Evolutionary conservation across 2,113 vertebrate species (phyloP).

Genomic region (Oxygymnocypris stewartii): DNA sequence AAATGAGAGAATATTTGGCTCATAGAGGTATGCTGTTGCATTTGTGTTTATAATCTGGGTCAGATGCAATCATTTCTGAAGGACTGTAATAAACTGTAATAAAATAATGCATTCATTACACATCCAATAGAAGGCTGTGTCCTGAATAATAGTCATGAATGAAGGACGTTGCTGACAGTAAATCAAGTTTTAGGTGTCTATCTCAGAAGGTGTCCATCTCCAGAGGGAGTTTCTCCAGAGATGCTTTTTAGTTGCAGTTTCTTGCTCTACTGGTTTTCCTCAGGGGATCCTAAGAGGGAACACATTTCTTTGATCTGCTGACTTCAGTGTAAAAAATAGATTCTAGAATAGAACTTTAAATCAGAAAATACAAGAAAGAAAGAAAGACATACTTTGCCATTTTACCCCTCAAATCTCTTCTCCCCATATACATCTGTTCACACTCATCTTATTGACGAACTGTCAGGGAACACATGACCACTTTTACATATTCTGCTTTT

Average conservation of each 20-base stretch:
- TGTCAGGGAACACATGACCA: not conserved
- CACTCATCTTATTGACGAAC: not conserved
- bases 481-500: constrained; percentile 35
- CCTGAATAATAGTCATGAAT: not conserved
- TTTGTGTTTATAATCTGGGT: constrained; percentile 29
- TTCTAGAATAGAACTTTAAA: not conserved
- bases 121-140: not conserved
- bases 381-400: not conserved
- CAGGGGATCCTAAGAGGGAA: not conserved
- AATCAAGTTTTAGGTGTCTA: not conserved
- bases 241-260: not conserved
- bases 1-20: not conserved
- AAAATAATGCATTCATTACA: constrained; percentile 23
- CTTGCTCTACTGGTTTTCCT: not conserved
- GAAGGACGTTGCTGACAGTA: not conserved
- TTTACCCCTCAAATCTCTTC: not conserved
- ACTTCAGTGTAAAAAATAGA: not conserved
- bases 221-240: constrained; percentile 4
- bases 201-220: not conserved
- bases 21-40: constrained; percentile 16
- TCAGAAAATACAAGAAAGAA: not conserved
- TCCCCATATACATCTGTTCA: not conserved
- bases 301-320: not conserved
- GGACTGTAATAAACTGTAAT: constrained; percentile 30
- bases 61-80: constrained; percentile 34